These are phyloP conservation scores for Pachycephus smyrnensis DNA, from an alignment of 2,888 invertebrate genomes.

Conservation along the genomic window DNA sequence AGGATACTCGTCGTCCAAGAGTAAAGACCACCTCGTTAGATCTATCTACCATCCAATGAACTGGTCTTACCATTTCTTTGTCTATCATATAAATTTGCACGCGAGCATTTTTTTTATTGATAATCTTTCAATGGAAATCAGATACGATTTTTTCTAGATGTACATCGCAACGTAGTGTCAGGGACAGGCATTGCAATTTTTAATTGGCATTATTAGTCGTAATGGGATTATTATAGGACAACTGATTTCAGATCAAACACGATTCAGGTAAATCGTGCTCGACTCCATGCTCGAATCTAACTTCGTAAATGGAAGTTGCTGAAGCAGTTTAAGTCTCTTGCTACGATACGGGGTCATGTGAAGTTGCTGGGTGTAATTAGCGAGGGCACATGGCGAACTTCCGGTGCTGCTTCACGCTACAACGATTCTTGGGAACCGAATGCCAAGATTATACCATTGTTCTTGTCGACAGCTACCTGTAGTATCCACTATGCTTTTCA, in stretches of 20 bases:
- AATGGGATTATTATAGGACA: background rate
- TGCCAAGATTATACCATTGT: slow-evolving; percentile 59
- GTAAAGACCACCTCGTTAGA: background rate
- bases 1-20: slow-evolving; percentile 6
- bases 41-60: background rate
- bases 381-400: slow-evolving; percentile 61
- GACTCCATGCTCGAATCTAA: background rate
- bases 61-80: background rate
- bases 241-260: background rate
- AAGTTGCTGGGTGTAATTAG: slow-evolving; percentile 60
- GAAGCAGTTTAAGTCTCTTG: background rate
- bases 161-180: background rate
- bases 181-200: background rate
- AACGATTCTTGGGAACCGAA: slow-evolving; percentile 58
- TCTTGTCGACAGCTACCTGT: slow-evolving; percentile 26
- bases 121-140: too few relatives aligned
- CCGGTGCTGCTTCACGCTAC: slow-evolving; percentile 59
- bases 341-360: slow-evolving; percentile 51
- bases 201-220: background rate
- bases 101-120: too few relatives aligned
- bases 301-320: background rate
- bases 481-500: background rate
- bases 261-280: background rate
- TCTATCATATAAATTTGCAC: background rate
- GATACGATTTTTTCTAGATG: background rate